Base-by-base conservation (phyloP, 2,113 vertebrate species). In the Lucifuga dentata region DNA sequence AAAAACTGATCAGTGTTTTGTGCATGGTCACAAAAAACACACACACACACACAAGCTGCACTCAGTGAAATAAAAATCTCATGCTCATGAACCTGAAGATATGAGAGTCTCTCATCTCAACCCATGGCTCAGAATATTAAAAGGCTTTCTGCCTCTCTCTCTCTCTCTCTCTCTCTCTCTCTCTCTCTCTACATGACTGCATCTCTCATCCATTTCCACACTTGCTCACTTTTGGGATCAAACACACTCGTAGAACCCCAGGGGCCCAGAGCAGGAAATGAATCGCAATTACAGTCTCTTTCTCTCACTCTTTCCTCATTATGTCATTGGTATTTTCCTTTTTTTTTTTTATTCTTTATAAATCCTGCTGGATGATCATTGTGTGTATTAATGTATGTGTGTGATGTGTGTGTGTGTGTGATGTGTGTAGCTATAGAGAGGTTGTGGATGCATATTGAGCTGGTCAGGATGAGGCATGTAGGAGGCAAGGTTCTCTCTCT, bases 281-380 rank as follows among this genome's bases (percentile, higher is more conserved):
- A 95, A 96, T 95, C 93, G 91, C 95, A 92, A 93, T 73, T 88
- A 95, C 94, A 94, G 92, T 67, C 86, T 90, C 86, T 92, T 93
- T 93, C 93, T 90, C 92, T 80, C 88, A 92, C 93, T 93, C 91
- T 93, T 94, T 68, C 92, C 92, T 94, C 80, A 80, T 89, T 79
- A 86, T 85, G 82, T 82, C 41, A 76, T 73, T 73, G 69, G 68
- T 63, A 76, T 77, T 55, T 76, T 76, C 24, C 49, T 35, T 39
- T 62, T 69, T 76, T 58, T 55, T n/a, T 49, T 53, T 50, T 62
- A 21, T 44, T 21, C 46, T 46, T 65, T 16, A 65, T 9, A 2
- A 48, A 35, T 67, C 26, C 57, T 73, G 48, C 39, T 60, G 44
- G n/a, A n/a, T n/a, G 23, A 33, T 66, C 16, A 71, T 23, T 39